Percentiles rank a stretch among this genome's conserved stretches.
Evolutionary conservation across 2,113 vertebrate species (phyloP).

Genomic region (Piprites chloris): DNA sequence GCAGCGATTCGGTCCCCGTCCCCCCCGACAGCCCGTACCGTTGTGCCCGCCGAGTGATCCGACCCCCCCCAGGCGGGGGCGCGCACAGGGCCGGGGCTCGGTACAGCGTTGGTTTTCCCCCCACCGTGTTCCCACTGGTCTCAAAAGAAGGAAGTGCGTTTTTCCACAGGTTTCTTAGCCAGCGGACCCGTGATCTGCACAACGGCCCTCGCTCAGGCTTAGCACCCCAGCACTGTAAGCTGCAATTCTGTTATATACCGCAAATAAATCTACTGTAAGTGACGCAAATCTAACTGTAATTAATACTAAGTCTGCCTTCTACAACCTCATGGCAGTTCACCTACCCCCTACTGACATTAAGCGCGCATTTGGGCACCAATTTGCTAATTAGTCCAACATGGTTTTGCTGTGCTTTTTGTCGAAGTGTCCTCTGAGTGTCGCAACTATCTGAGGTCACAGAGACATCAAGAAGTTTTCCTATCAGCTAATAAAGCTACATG

Average conservation of each 20-base stretch:
- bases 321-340: neutral
- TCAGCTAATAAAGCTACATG: neutral
- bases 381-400: neutral
- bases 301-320: neutral
- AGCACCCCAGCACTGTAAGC: neutral
- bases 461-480: neutral
- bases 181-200: neutral
- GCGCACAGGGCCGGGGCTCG: neutral
- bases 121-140: too few species aligned
- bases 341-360: neutral
- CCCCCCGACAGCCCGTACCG: neutral
- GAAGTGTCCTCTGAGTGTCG: neutral
- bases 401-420: neutral
- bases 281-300: neutral
- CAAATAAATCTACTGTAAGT: neutral
- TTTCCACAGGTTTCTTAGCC: neutral
- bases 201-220: neutral
- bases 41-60: neutral
- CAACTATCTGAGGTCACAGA: neutral
- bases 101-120: too few species aligned
- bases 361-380: neutral
- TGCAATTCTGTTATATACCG: neutral
- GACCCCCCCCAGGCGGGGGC: neutral
- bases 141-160: neutral
- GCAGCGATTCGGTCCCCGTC: neutral